phyloP scores from a whole-genome alignment of 2,888 invertebrate species.

The Ditylenchus weischeri region DNA sequence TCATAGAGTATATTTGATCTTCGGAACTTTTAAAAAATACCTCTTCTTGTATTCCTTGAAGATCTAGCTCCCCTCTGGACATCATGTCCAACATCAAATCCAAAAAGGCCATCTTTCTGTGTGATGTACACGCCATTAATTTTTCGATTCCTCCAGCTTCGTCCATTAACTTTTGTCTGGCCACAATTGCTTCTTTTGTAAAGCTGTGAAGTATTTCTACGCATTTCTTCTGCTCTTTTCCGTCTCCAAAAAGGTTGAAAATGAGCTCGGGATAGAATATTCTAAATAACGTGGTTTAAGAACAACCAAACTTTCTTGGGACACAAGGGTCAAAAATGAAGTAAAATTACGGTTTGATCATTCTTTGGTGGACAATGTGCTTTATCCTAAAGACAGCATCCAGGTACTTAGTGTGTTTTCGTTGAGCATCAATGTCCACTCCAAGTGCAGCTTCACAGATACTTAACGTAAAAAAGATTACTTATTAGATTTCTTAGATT shows the following conservation, averaged over 20 bases:
- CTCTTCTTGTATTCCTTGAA: conserved; percentile 56
- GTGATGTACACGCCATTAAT: conserved; percentile 23
- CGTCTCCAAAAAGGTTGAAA: conserved; percentile 60
- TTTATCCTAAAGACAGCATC: conserved; percentile 57
- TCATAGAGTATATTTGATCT: too few species aligned
- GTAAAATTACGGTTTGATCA: conserved; percentile 61
- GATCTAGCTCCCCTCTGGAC: conserved; percentile 51
- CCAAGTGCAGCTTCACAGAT: conserved; percentile 61
- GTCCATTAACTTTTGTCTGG: conserved; percentile 27
- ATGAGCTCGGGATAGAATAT: conserved; percentile 61
- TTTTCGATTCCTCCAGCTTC: conserved; percentile 37
- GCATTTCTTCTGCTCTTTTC: conserved; percentile 59
- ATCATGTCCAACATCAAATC: conserved; percentile 60
- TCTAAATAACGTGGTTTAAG: too few species aligned
- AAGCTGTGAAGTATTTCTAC: conserved; percentile 62
- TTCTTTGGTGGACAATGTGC: conserved; percentile 55
- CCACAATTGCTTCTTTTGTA: conserved; percentile 51
- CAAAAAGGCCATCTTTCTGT: conserved; percentile 19
- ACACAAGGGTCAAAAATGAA: too few species aligned
- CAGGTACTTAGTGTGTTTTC: conserved; percentile 49
- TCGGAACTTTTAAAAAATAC: too few species aligned
- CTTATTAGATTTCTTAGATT: too few species aligned
- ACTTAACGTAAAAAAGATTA: not conserved
- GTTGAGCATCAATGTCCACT: conserved; percentile 53
- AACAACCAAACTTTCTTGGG: too few species aligned